Conservation (phyloP, 2,797 vertebrate species). For the Eleutherodactylus coqui region DNA sequence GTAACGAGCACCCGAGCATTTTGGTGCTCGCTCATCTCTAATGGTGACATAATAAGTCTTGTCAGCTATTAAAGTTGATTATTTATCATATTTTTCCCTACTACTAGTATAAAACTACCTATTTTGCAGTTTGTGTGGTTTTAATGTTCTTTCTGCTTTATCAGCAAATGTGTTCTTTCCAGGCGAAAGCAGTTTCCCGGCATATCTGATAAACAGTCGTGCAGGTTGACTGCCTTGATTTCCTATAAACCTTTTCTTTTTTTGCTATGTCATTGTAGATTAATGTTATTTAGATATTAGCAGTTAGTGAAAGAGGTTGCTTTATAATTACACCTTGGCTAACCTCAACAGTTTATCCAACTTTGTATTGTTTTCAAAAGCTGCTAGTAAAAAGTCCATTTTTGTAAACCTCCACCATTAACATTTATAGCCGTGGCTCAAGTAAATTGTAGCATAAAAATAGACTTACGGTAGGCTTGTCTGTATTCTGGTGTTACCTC, state of each 20-base stretch:
- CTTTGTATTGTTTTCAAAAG: not conserved
- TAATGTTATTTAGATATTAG: not conserved
- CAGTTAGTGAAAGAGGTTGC: not conserved
- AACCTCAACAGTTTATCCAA: not conserved
- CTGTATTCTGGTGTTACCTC: conserved; percentile 26
- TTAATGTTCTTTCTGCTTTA: no score
- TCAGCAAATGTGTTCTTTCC: not conserved
- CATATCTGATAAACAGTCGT: not conserved
- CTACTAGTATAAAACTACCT: not conserved
- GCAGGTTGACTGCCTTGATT: not conserved
- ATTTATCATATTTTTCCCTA: not conserved
- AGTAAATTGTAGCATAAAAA: not conserved
- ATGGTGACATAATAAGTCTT: no score
- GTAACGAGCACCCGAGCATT: no score
- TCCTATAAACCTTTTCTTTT: not conserved
- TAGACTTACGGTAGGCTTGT: conserved; percentile 3
- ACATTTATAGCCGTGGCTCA: not conserved
- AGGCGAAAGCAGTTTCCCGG: not conserved
- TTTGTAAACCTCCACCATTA: not conserved
- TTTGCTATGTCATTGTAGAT: not conserved
- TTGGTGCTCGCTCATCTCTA: no score
- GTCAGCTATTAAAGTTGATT: not conserved
- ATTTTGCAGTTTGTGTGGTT: not conserved
- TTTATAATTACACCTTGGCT: not conserved
- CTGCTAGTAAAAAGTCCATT: not conserved